A percentile compares a stretch with the other conserved stretches of the same genome.
Evolutionary conservation across 2,113 vertebrate genomes (phyloP).

Genomic region (Solea solea): DNA sequence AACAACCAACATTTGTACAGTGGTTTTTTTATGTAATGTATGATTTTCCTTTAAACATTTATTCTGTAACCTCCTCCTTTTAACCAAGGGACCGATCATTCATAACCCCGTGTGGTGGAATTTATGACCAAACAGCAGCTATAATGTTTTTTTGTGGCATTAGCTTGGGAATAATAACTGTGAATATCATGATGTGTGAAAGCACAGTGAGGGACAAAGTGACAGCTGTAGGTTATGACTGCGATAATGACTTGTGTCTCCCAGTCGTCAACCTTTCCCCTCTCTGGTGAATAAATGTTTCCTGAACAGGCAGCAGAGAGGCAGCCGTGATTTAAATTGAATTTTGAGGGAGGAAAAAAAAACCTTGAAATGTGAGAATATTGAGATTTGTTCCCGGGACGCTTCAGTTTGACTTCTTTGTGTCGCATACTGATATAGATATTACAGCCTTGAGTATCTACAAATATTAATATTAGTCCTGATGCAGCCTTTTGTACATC

Average conservation of each 20-base stretch:
- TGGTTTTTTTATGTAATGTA: background rate
- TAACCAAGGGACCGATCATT: background rate
- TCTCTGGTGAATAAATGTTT: conserved; percentile 34
- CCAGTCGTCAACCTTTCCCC: conserved; percentile 33
- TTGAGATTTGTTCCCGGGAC: background rate
- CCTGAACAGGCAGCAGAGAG: conserved; percentile 21
- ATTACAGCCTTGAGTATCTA: no score
- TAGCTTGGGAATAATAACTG: background rate
- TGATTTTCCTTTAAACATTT: background rate
- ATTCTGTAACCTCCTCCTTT: background rate
- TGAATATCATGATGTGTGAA: conserved; percentile 2
- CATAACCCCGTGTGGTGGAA: background rate
- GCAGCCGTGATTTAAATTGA: background rate
- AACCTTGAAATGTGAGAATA: background rate
- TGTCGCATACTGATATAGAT: no score
- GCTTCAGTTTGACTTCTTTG: no score
- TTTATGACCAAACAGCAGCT: background rate
- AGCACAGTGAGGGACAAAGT: conserved; percentile 22
- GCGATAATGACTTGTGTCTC: conserved; percentile 44
- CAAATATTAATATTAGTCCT: no score
- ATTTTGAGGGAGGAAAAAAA: conserved; percentile 8
- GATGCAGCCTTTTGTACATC: no score
- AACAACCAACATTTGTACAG: background rate
- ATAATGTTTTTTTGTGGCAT: background rate
- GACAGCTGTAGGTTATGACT: conserved; percentile 30